phyloP scores from a whole-genome alignment of 2,888 invertebrate species.

The Lymantria dispar region DNA sequence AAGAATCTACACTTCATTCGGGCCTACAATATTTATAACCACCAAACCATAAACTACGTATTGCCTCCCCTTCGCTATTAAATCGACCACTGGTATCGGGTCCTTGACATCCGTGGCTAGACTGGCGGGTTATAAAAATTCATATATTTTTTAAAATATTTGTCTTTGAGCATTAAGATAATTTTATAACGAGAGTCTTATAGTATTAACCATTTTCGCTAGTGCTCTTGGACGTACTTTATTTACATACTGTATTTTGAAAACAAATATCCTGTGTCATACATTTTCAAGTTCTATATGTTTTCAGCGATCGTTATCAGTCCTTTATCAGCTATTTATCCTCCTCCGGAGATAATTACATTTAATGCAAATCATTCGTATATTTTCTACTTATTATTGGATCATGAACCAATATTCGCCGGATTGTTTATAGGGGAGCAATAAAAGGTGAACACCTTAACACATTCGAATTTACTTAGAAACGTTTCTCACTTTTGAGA shows the following conservation, averaged over 20 bases:
- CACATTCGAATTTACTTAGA: not conserved
- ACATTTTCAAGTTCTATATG: not conserved
- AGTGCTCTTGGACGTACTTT: no score
- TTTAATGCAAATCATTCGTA: slow-evolving; percentile 24
- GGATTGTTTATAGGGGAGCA: slow-evolving; percentile 15
- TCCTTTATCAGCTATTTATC: slow-evolving; percentile 2
- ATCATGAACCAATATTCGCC: slow-evolving; percentile 13
- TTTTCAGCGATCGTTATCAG: slow-evolving; percentile 3
- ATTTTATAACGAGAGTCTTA: no score
- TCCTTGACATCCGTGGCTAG: no score
- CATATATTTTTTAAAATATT: no score
- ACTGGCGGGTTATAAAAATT: no score
- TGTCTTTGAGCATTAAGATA: no score
- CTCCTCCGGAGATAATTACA: slow-evolving; percentile 6
- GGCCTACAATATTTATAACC: no score
- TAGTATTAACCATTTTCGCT: no score
- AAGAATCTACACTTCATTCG: not conserved
- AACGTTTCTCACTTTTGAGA: not conserved
- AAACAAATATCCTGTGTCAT: not conserved
- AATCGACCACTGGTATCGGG: no score
- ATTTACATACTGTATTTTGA: no score
- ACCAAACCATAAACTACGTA: no score
- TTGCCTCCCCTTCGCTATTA: no score
- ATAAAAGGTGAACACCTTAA: slow-evolving; percentile 10
- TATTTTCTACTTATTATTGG: slow-evolving; percentile 13